phyloP scores from a whole-genome alignment of 1,140 invertebrate genomes.

The Bacillus rossius region DNA sequence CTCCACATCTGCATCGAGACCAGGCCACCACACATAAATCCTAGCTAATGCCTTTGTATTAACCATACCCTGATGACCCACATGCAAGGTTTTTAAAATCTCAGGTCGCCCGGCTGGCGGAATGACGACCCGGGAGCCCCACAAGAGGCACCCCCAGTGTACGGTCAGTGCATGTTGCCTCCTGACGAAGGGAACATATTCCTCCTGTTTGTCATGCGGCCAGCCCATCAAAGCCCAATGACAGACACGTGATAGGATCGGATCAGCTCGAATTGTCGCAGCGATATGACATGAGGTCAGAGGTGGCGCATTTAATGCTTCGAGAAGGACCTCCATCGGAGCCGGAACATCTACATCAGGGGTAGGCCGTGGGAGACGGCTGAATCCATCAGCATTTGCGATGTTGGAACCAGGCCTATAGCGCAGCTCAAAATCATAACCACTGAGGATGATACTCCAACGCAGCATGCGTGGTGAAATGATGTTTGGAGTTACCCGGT shows the following conservation, averaged over 20 bases:
- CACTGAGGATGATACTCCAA: background rate
- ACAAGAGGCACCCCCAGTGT: background rate
- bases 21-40: conserved; percentile 45
- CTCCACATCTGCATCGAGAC: conserved; percentile 43
- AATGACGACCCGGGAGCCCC: background rate
- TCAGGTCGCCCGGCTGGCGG: background rate
- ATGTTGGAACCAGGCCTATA: background rate
- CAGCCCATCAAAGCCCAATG: no score
- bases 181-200: background rate
- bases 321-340: conserved; percentile 2
- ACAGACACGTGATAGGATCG: background rate
- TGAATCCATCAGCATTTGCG: conserved; percentile 14
- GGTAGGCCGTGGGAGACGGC: conserved; percentile 4
- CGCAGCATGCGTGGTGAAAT: conserved; percentile 20
- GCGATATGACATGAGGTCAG: background rate
- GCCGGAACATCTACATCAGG: background rate
- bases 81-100: conserved; percentile 34
- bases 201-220: background rate
- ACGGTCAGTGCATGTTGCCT: background rate
- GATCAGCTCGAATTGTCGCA: background rate
- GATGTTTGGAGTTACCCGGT: background rate
- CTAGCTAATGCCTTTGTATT: conserved; percentile 48
- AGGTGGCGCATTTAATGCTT: background rate
- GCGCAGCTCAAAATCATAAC: conserved; percentile 1
- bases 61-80: conserved; percentile 43